A percentile compares a stretch with the other conserved stretches of the same genome.
Conservation (phyloP, 2,113 vertebrate species). For the Aspidoscelis tigris region DNA sequence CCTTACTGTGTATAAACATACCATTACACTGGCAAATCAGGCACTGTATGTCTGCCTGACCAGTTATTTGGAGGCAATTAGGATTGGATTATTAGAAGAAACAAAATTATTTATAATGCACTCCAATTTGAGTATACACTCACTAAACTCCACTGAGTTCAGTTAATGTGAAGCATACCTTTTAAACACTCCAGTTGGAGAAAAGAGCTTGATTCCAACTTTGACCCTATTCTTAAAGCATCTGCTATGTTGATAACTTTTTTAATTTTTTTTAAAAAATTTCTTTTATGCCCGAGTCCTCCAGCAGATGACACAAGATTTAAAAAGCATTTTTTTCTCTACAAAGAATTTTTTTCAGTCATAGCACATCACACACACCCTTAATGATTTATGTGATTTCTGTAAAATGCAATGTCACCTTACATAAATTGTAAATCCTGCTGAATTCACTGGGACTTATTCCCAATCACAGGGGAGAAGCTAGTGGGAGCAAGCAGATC, state of each 20-base stretch:
- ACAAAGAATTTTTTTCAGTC: no score
- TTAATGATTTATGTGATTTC: no score
- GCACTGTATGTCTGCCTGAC: neutral
- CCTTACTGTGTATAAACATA: neutral
- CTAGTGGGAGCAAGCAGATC: no score
- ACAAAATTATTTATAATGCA: neutral
- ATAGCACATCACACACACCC: no score
- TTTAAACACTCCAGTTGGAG: neutral
- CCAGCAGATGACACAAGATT: no score
- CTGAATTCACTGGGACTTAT: no score
- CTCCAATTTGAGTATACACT: neutral
- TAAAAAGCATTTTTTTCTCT: no score
- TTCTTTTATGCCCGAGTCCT: no score
- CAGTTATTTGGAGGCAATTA: neutral
- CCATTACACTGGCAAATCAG: neutral
- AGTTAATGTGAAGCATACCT: neutral
- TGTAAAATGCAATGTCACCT: no score
- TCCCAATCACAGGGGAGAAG: no score
- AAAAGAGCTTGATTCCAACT: neutral
- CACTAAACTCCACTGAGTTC: neutral
- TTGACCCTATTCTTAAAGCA: neutral
- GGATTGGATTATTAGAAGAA: neutral
- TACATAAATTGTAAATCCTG: no score
- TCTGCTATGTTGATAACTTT: neutral
- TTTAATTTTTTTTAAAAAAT: no score